Base-by-base conservation (phyloP, 2,113 vertebrate genomes). In the Neotoma lepida region DNA sequence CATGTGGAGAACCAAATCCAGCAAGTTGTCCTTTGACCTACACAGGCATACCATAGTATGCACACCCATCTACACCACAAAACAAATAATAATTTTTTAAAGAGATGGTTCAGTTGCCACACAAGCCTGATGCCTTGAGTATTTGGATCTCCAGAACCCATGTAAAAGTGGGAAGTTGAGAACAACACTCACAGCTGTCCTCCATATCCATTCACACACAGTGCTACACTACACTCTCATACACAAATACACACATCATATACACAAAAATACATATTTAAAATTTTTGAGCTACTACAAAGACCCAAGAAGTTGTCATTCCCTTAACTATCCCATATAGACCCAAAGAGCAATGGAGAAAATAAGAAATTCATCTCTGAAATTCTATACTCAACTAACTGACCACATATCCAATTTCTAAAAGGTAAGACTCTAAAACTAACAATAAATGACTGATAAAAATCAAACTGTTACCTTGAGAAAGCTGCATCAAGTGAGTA, bases 401-500 rank as follows among this genome's bases (percentile, higher is more conserved):
- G 84, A 96, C 70, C 90, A 86, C 5, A 93, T 70, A 30, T 92
- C 81, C 92, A 90, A 51, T 56, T 87, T 87, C 85, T 88, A 92
- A 88, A 96, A 96, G n/a, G 22, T 49, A 95, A 90, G 9, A 82
- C 22, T 81, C 26, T 88, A 20, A 92, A 91, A 95, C 86, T 85
- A 93, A 77, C 77, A 63, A 86, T 91, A 91, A 90, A 93, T 51
- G n/a, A 96, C 3, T 80, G 3, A 58, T 1, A 82, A 81, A 41
- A 94, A 92, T 88, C 49, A 70, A 93, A 92, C 46, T 14, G 54
- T 92, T 97, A 99, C 99, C 99, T 99, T 99, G 99, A 98, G 99
- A 99, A 92, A 99, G 98, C 96, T 99, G 99, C 96, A 99, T 98
- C 94, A 99, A 99, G 98, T 99, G 99, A 96, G 98, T 98, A 97